Base-by-base conservation (phyloP, 2,797 vertebrate species). In the Rhinichthys osculus region DNA sequence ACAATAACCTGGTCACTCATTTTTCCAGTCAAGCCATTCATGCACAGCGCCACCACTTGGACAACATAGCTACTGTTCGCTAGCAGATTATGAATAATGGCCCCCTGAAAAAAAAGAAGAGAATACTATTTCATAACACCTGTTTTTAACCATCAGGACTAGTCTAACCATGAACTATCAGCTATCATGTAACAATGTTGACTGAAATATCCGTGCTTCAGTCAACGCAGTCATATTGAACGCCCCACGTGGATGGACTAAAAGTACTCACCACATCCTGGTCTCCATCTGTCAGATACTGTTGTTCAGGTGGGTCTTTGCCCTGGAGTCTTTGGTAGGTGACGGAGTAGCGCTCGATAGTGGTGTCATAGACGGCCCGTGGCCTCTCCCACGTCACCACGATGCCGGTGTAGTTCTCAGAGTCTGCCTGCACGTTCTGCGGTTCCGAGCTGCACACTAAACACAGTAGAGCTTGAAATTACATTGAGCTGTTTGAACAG, bases 51-150 rank as follows among this genome's bases (percentile, higher is more conserved):
- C 89, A 99, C 95, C 92, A 99, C 97, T 91, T 99, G 97, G 88
- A 99, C 96, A 90, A 99, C 97, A 0, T 99, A 99, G 94, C 98
- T 99, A 91, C 97, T 97, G 91, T 99, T 99, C 87, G 97, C 94
- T 85, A 96, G 88, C 88, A 99, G 93, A 90, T 95, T 94, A 91
- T 95, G 94, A 88, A 99, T 95, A 92, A 99, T 97, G 90, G 98
- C 98, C 0, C 97, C 98, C 98, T 99, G 92, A 85, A 78, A 86
- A 9, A 30, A 62, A 47, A 2, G 47, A 70, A 54, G 19, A 54
- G 42, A 64, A 23, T 5, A 23, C 19, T 8, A 11, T 5, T 21
- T 33, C 50, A 47, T 27, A 83, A 42, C 62, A 81, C 27, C 71
- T 70, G 62, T 44, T 33, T 19, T 33, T 38, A 79, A 38, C 1